Base-by-base conservation (phyloP, 2,113 vertebrate genomes). In the human region DNA sequence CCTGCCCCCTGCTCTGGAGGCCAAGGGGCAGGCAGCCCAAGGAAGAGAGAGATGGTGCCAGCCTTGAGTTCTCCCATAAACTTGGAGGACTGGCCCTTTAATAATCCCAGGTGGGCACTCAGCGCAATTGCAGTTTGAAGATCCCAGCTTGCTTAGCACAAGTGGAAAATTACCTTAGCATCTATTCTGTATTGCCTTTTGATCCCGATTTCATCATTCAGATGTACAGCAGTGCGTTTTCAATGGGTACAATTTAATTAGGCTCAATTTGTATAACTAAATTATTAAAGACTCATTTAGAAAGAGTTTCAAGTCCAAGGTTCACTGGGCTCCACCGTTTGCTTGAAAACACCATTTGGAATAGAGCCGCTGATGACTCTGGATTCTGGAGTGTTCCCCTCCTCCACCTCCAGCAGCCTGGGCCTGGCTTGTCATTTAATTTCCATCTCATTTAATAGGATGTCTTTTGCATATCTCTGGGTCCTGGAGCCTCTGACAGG, bases 201-300 rank as follows among this genome's bases (percentile, higher is more conserved):
- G 96, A 98, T 98, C 89, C 96, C 0, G 0, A 95, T 91, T 83
- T 98, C 97, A 97, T 98, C 72, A 68, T 98, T 97, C 97, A 97
- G 92, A 93, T 89, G 87, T 75, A 96, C 95, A 59, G 96, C 73
- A 66, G 92, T 79, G 76, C 85, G 5, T 97, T 96, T 98, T 94
- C 92, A 98, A 89, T 8, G 97, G 97, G 61, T 97, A 68, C 97
- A 98, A 98, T 97, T 98, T 98, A 98, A 99, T 99, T 98, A 98
- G 96, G 87, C 98, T 98, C 97, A 96, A 97, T 98, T 98, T 98
- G 95, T 98, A 52, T 97, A 96, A 97, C 95, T 98, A 97, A 97
- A 98, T 98, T 98, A 98, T 98, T 98, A 96, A 98, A 98, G 97
- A 98, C 94, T 88, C 85, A n/a, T 97, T 98, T 98, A 98, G 96